Percentiles rank a stretch among this genome's conserved stretches.
Conservation (phyloP, 2,888 invertebrate species). For the Furcula furcula region DNA sequence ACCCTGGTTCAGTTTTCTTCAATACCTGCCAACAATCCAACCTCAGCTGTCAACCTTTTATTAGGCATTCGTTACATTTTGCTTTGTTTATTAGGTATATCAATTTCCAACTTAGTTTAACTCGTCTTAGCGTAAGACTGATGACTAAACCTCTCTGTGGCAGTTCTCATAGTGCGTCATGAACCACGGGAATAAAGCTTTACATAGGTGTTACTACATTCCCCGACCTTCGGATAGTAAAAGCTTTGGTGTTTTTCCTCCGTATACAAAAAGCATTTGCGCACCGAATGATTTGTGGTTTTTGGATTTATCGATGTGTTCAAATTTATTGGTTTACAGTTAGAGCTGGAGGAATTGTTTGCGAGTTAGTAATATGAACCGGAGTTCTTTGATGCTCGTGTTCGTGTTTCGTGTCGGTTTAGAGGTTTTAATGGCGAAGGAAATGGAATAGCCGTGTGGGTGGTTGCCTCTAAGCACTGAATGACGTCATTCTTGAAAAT, state of each 20-base stretch:
- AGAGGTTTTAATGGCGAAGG: conserved; percentile 14
- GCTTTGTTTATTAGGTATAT: too few relatives aligned
- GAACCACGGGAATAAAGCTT: background rate
- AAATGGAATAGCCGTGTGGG: background rate
- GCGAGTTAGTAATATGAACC: conserved; percentile 21
- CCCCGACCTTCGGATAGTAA: conserved; percentile 27
- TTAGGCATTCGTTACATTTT: too few relatives aligned
- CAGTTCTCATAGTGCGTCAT: background rate
- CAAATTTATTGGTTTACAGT: conserved; percentile 32
- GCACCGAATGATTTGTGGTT: conserved; percentile 33
- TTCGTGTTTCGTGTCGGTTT: conserved; percentile 24
- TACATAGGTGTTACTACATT: conserved; percentile 18
- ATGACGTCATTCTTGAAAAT: background rate
- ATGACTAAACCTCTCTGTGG: too few relatives aligned
- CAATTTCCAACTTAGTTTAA: too few relatives aligned
- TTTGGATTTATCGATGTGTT: conserved; percentile 26
- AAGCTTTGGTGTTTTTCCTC: conserved; percentile 28
- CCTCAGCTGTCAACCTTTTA: too few relatives aligned
- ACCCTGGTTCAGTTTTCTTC: too few relatives aligned
- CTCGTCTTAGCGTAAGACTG: too few relatives aligned
- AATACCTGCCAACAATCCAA: too few relatives aligned
- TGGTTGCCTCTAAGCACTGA: background rate
- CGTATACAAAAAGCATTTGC: conserved; percentile 33
- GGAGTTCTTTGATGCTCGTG: conserved; percentile 27
- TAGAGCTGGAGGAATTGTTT: conserved; percentile 27